Conservation (phyloP, 1,140 invertebrate species). For the Halesus radiatus region DNA sequence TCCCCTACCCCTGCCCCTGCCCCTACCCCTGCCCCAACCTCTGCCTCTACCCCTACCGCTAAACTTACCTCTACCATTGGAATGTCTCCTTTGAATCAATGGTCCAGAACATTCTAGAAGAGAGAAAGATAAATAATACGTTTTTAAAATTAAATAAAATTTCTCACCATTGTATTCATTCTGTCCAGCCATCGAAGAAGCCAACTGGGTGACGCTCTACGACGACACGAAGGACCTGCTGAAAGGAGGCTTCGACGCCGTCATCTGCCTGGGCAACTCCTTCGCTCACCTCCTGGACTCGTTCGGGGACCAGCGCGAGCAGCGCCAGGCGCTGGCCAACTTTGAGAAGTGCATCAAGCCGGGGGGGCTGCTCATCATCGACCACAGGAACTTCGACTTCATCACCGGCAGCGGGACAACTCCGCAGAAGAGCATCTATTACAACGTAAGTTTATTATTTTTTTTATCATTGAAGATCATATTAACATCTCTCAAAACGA, state of each 20-base stretch:
- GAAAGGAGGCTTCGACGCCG: conserved; percentile 80
- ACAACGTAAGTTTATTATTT: conserved; percentile 78
- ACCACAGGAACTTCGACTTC: conserved; percentile 90
- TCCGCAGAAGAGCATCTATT: conserved; percentile 87
- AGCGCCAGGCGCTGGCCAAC: conserved; percentile 82
- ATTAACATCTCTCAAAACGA: no score
- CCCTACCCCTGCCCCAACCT: no score
- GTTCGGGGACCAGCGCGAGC: conserved; percentile 82
- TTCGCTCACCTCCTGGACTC: conserved; percentile 89
- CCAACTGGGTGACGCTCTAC: conserved; percentile 82
- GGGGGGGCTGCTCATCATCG: conserved; percentile 86
- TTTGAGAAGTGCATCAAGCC: conserved; percentile 87
- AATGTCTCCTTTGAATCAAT: no score
- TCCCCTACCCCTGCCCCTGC: no score
- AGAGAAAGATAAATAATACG: no score
- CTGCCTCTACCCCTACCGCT: no score
- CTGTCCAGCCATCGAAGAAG: conserved; percentile 82
- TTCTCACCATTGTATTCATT: neutral
- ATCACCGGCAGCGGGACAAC: conserved; percentile 78
- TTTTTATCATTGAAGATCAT: neutral
- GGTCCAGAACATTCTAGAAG: no score
- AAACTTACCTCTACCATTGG: no score
- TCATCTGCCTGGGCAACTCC: conserved; percentile 90
- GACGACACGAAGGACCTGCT: conserved; percentile 77
- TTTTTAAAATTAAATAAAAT: no score